Conservation (phyloP, 1,140 invertebrate genomes). For the Pseudomyrmex dendroicus region DNA sequence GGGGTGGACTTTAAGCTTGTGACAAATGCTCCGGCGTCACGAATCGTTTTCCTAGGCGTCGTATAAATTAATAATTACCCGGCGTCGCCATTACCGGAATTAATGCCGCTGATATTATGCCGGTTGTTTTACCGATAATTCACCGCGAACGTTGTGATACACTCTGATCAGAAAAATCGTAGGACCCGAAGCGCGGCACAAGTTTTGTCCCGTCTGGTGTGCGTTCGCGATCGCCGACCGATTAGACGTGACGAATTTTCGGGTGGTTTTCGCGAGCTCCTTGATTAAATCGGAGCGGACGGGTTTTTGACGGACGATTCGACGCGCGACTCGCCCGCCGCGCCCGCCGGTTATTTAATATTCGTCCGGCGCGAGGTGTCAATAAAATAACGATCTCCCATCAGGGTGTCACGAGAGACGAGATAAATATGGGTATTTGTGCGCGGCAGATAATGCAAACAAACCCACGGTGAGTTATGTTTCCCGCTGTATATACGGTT, state of each 20-base stretch:
- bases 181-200: slow-evolving; percentile 7
- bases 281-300: slow-evolving; percentile 1
- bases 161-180: slow-evolving; percentile 63
- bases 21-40: slow-evolving; percentile 75
- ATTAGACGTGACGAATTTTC: slow-evolving; percentile 13
- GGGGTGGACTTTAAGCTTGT: slow-evolving; percentile 62
- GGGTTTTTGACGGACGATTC: slow-evolving; percentile 8
- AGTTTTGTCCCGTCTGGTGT: slow-evolving; percentile 44
- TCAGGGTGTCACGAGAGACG: slow-evolving; percentile 77
- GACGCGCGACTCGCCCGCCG: slow-evolving; percentile 7
- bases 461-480: slow-evolving; percentile 82
- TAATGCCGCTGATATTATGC: slow-evolving; percentile 76
- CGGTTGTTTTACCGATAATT: slow-evolving; percentile 74
- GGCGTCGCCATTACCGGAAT: slow-evolving; percentile 77
- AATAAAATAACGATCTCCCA: slow-evolving; percentile 81
- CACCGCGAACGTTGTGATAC: slow-evolving; percentile 65
- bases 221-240: background rate
- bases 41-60: slow-evolving; percentile 75
- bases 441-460: slow-evolving; percentile 82
- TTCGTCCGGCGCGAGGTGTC: slow-evolving; percentile 69
- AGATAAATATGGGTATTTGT: slow-evolving; percentile 83
- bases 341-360: slow-evolving; percentile 69
- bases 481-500: slow-evolving; percentile 75
- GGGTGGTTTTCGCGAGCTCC: background rate
- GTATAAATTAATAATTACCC: slow-evolving; percentile 81